Percentiles rank a stretch among this genome's conserved stretches.
phyloP scores from a whole-genome alignment of 2,797 vertebrate genomes.

The Micromesistius poutassou region DNA sequence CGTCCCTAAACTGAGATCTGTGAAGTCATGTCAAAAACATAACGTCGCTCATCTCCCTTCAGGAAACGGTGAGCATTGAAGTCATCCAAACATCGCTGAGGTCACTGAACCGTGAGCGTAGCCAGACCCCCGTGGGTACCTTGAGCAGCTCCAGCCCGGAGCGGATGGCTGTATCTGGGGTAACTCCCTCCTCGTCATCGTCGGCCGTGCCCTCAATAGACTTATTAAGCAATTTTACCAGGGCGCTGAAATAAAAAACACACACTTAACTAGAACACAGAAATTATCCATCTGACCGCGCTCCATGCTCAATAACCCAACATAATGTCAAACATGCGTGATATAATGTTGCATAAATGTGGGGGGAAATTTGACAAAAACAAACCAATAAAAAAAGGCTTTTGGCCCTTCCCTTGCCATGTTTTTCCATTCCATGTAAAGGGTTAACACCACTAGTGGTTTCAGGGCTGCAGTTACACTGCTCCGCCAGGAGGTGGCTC shows the following conservation, averaged over 20 bases:
- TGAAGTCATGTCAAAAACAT: too few relatives aligned
- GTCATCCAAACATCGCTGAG: not conserved
- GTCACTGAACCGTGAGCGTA: not conserved
- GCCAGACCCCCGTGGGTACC: conserved; percentile 61
- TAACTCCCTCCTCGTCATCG: conserved; percentile 97
- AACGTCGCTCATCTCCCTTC: too few relatives aligned
- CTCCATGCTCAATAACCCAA: not conserved
- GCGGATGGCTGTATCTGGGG: conserved; percentile 95
- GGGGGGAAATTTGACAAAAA: not conserved
- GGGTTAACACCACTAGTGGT: conserved; percentile 33
- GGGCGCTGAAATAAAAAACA: conserved; percentile 74
- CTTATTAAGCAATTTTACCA: conserved; percentile 98
- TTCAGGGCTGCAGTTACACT: conserved; percentile 44
- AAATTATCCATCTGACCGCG: not conserved
- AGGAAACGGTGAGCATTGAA: too few relatives aligned
- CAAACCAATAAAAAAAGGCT: not conserved
- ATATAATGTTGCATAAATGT: not conserved
- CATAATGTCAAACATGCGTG: not conserved
- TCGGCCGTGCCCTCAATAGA: conserved; percentile 97
- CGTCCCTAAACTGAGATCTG: too few relatives aligned
- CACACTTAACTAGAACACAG: too few relatives aligned
- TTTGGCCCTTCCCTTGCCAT: conserved; percentile 19
- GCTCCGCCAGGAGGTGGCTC: conserved; percentile 70
- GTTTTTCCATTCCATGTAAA: conserved; percentile 53
- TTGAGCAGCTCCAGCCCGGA: conserved; percentile 97